Evolutionary conservation across 2,113 vertebrate genomes (phyloP).

Genomic region (Crotalus helleri): DNA sequence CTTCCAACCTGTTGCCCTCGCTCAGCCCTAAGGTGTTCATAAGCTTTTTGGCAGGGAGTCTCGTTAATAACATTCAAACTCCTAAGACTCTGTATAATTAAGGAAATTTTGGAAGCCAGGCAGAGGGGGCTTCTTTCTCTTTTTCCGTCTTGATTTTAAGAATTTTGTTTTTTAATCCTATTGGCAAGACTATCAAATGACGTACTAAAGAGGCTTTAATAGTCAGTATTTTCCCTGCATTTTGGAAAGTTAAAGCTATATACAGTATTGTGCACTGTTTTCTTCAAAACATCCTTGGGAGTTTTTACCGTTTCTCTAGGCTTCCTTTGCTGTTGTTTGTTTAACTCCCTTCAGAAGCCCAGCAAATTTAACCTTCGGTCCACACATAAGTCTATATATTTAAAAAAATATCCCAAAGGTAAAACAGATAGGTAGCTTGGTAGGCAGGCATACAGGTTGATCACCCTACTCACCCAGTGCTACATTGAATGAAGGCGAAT

Average conservation of each 20-base stretch:
- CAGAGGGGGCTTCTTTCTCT: slow-evolving; percentile 37
- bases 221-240: not conserved
- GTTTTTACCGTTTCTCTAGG: not conserved
- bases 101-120: slow-evolving; percentile 15
- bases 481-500: not conserved
- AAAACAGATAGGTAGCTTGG: not conserved
- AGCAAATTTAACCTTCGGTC: not conserved
- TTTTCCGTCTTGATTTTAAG: slow-evolving; percentile 49
- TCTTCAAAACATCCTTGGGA: not conserved
- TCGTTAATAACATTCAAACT: slow-evolving; percentile 55
- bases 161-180: slow-evolving; percentile 63
- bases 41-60: slow-evolving; percentile 41
- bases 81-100: slow-evolving; percentile 57
- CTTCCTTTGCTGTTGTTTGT: not conserved
- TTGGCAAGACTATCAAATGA: slow-evolving; percentile 35
- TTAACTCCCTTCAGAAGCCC: not conserved
- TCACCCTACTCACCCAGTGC: too few relatives aligned
- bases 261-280: not conserved
- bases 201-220: not conserved
- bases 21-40: slow-evolving; percentile 23
- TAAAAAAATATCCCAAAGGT: not conserved
- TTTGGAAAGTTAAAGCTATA: slow-evolving; percentile 5
- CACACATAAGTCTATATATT: too few relatives aligned
- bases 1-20: slow-evolving; percentile 1
- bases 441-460: too few relatives aligned